Evolutionary conservation across 2,888 invertebrate genomes (phyloP).

Genomic region (Pollenia angustigena): DNA sequence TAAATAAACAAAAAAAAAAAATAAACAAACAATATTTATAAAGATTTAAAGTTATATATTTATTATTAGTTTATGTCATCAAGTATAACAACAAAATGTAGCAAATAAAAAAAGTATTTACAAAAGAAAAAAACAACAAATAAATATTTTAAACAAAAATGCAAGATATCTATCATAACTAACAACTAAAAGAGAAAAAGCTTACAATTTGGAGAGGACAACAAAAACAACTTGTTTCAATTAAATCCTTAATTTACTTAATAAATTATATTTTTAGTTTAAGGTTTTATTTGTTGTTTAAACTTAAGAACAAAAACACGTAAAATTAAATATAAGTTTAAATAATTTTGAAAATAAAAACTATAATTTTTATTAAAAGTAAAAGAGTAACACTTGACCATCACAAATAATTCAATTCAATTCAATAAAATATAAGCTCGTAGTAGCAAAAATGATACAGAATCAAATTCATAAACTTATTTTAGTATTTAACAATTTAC

Average conservation of each 20-base stretch:
- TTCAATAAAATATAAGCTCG: neutral
- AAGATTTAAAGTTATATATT: constrained; percentile 57
- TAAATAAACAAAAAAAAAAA: constrained; percentile 65
- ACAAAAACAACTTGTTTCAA: constrained; percentile 42
- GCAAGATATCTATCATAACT: constrained; percentile 36
- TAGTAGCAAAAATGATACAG: constrained; percentile 35
- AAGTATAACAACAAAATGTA: constrained; percentile 52
- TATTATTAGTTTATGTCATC: constrained; percentile 76
- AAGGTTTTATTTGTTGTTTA: constrained; percentile 16
- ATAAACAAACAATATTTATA: constrained; percentile 43
- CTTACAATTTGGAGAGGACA: constrained; percentile 63
- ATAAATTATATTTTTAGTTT: constrained; percentile 1
- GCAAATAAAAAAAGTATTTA: constrained; percentile 51
- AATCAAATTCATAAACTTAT: constrained; percentile 37
- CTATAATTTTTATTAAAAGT: neutral
- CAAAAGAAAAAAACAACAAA: constrained; percentile 41
- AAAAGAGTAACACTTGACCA: constrained; percentile 55
- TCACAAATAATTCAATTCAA: constrained; percentile 26
- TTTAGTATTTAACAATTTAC: constrained; percentile 27
- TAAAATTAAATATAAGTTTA: constrained; percentile 11
- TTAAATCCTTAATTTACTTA: neutral
- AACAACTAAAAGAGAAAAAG: constrained; percentile 25
- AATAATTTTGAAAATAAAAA: constrained; percentile 33
- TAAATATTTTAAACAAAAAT: constrained; percentile 35
- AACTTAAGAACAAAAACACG: neutral